Evolutionary conservation across 2,888 invertebrate genomes (phyloP).

Genomic region (Mythimna loreyi): DNA sequence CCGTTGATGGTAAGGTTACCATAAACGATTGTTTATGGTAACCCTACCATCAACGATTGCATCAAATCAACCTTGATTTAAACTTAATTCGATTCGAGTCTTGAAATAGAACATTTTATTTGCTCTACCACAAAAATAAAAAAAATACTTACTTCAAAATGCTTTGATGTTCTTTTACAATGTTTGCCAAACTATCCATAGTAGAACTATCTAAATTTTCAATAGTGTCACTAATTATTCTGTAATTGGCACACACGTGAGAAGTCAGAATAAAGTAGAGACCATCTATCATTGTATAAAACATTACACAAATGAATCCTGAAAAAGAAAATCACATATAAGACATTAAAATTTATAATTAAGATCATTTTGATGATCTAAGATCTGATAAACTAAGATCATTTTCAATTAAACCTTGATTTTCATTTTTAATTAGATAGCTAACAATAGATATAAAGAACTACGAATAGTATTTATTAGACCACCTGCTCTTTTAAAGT

Average conservation of each 20-base stretch:
- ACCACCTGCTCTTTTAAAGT: no score
- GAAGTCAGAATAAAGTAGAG: conserved; percentile 80
- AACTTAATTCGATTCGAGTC: no score
- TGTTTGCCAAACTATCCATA: conserved; percentile 64
- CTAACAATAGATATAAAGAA: no score
- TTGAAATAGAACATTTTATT: background rate
- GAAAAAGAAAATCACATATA: conserved; percentile 22
- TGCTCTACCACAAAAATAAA: no score
- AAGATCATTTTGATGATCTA: background rate
- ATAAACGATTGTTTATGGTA: no score
- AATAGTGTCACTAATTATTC: conserved; percentile 75
- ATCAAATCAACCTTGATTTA: no score
- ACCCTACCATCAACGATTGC: no score
- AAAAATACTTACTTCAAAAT: conserved; percentile 78
- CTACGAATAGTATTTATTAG: no score
- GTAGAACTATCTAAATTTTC: conserved; percentile 65
- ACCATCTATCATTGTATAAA: conserved; percentile 77
- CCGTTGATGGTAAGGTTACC: no score
- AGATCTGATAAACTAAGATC: no score
- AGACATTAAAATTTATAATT: background rate
- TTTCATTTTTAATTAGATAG: background rate
- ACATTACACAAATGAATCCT: conserved; percentile 81
- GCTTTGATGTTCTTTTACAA: conserved; percentile 80
- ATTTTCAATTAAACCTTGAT: conserved; percentile 1
- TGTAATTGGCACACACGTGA: conserved; percentile 80